These are phyloP conservation scores for Ectemnius lituratus DNA, from an alignment of 2,888 invertebrate genomes.

Conservation along the genomic window DNA sequence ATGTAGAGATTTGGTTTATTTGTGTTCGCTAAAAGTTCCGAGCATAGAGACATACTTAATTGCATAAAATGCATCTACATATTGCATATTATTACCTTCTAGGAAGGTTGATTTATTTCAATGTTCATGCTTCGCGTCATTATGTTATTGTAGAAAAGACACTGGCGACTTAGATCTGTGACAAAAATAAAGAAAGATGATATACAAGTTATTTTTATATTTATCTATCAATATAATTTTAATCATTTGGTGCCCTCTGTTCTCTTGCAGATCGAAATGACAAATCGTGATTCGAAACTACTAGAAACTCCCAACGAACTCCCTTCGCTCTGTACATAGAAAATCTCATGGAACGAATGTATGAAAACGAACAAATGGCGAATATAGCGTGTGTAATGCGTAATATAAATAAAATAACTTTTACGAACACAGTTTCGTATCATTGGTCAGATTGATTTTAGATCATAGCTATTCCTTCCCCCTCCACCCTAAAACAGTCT, in stretches of 20 bases:
- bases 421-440: neutral
- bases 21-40: too few species aligned
- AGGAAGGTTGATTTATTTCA: too few species aligned
- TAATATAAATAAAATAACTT: slow-evolving; percentile 50
- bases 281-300: slow-evolving; percentile 52
- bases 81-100: too few species aligned
- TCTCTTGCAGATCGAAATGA: slow-evolving; percentile 73
- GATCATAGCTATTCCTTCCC: neutral
- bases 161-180: too few species aligned
- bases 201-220: neutral
- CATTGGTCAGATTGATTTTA: neutral
- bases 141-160: too few species aligned
- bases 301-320: slow-evolving; percentile 64
- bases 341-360: slow-evolving; percentile 44
- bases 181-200: neutral
- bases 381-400: slow-evolving; percentile 40
- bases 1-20: too few species aligned
- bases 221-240: slow-evolving; percentile 16
- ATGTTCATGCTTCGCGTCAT: too few species aligned
- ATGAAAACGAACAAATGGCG: slow-evolving; percentile 33
- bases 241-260: slow-evolving; percentile 27
- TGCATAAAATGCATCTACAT: too few species aligned
- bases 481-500: neutral
- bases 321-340: slow-evolving; percentile 66
- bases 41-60: too few species aligned